phyloP scores from a whole-genome alignment of 2,797 vertebrate genomes.

The Vultur gryphus region DNA sequence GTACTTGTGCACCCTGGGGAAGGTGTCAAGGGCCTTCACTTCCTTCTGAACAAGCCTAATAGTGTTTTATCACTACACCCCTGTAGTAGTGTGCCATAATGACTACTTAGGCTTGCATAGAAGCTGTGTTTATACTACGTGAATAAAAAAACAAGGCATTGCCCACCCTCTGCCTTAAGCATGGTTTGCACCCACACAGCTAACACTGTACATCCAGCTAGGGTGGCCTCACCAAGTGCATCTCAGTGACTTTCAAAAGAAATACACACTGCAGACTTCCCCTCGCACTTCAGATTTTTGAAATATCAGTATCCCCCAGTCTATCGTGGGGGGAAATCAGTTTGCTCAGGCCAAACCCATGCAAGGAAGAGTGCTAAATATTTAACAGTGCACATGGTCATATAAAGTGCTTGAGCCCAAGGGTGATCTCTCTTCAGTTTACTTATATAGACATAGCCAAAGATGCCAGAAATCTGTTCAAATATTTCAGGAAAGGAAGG shows the following conservation, averaged over 20 bases:
- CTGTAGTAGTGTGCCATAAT: neutral
- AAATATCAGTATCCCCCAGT: neutral
- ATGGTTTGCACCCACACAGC: neutral
- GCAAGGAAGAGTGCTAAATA: neutral
- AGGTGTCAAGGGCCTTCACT: neutral
- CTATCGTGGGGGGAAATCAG: neutral
- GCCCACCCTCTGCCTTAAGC: neutral
- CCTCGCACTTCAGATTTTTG: neutral
- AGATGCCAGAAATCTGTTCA: neutral
- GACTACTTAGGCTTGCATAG: neutral
- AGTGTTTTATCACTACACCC: neutral
- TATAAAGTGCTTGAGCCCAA: neutral
- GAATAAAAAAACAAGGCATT: neutral
- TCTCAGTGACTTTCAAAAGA: neutral
- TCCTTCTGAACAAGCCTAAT: neutral
- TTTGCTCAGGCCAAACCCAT: neutral
- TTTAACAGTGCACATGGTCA: neutral
- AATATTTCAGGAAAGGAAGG: neutral
- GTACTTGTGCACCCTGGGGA: neutral
- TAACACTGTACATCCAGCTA: neutral
- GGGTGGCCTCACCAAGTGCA: neutral
- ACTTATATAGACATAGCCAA: neutral
- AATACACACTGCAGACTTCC: neutral
- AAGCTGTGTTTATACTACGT: neutral
- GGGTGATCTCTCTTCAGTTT: neutral